Evolutionary conservation across 2,888 invertebrate species (phyloP).

Genomic region (Pollenia amentaria): DNA sequence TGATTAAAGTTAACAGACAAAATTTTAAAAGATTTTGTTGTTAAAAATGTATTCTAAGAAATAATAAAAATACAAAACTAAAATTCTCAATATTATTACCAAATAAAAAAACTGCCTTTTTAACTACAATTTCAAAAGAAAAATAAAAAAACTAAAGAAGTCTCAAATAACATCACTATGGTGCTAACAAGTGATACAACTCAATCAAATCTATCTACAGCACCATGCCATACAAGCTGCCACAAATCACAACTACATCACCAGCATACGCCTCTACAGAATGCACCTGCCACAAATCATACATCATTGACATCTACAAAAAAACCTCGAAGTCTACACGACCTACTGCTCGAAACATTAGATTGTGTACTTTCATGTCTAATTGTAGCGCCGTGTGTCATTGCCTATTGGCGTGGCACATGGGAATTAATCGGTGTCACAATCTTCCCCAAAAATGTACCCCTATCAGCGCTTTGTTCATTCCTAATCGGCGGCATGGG

Average conservation of each 20-base stretch:
- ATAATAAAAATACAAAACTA: conserved; percentile 1
- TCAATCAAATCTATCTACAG: conserved; percentile 63
- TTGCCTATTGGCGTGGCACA: conserved; percentile 94
- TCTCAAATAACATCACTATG: conserved; percentile 60
- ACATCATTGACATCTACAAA: conserved; percentile 20
- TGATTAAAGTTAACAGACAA: background rate
- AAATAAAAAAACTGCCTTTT: conserved; percentile 61
- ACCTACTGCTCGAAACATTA: conserved; percentile 87
- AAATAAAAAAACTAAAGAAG: background rate
- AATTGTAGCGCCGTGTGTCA: conserved; percentile 92
- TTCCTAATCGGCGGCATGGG: conserved; percentile 89
- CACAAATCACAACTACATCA: conserved; percentile 64
- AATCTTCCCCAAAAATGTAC: conserved; percentile 87
- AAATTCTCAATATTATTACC: background rate
- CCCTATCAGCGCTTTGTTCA: conserved; percentile 88
- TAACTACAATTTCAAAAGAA: conserved; percentile 3
- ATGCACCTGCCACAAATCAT: conserved; percentile 52
- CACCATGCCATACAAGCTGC: conserved; percentile 68
- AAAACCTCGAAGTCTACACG: conserved; percentile 75
- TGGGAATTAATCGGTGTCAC: conserved; percentile 92
- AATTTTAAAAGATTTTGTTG: background rate
- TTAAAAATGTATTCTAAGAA: conserved; percentile 38
- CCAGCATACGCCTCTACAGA: conserved; percentile 37
- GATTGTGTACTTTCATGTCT: conserved; percentile 90
- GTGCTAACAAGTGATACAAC: conserved; percentile 66